Base-by-base conservation (phyloP, 2,888 invertebrate genomes). In the Alsophila aescularia region DNA sequence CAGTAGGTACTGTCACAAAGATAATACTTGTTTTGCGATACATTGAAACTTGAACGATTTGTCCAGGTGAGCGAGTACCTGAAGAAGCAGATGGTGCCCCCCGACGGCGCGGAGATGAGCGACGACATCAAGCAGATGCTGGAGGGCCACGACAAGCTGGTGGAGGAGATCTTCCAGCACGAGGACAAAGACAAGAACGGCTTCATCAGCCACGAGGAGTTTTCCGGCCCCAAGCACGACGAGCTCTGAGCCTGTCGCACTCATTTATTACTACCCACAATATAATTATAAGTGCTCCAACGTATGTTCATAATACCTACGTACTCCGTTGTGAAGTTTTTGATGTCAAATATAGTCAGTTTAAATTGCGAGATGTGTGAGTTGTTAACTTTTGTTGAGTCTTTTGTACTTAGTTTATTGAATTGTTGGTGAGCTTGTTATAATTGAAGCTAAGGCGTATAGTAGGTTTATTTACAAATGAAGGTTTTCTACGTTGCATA, bases 101-200 rank as follows among this genome's bases (percentile, higher is more conserved):
- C 95, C 1, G 96, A 96, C 70, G 95, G 95, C 1, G 95, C 94
- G 60, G 93, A 94, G 66, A 92, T 93, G 69, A 94, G 94, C 70
- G 95, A 96, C 3, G 96, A 97, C 79, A 92, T 97, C 70, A 95
- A 95, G 79, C 95, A 95, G 76, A 96, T 96, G 95, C 88, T 97
- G 50, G 95, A 95, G 55, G 96, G 97, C 76, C 97, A 98, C 84
- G 97, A 98, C 83, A 98, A 98, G 81, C 94, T 98, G 52, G 97
- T 98, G 6, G 97, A 98, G 76, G 98, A 98, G 85, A 98, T 99
- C 77, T 98, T 99, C 94, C 97, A 97, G 80, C 98, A 98, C 81
- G 98, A 99, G 85, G 98, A 99, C 83, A 97, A 96, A 84, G 98
- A 99, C 87, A 97, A 97, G 85, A 98, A 99, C 78, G 98, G 98